Evolutionary conservation across 2,113 vertebrate species (phyloP), one percentile per base, ranked within the genome.

Genomic region (Urocynchramus pylzowi): DNA sequence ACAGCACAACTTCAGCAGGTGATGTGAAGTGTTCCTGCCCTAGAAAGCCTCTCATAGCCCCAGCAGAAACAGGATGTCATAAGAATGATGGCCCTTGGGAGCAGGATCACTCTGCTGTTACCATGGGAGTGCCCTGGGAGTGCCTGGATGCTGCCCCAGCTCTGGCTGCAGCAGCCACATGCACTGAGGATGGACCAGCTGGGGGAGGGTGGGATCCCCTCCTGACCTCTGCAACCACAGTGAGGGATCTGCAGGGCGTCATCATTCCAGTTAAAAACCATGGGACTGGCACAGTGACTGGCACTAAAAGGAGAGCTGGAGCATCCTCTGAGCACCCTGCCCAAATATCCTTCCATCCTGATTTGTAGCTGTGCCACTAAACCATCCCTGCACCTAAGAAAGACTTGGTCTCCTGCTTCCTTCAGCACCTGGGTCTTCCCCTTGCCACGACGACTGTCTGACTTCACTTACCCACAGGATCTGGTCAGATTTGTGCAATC

Each of bases 241-340:
- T 0, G 0, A 23, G 52, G 60, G 44, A 45, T 39, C 37, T 35
- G 20, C 45, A 44, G 37, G 19, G 9, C 5, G 3, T 24, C 16
- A 2, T 47, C 30, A 71, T 45, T 67, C 61, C 45, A 53, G 13
- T 4, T 52, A 45, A 52, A 81, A 89, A 24, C 13, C 23, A 5
- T 4, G 33, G 60, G 33, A 23, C 27, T 89, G 76, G 10, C 22
- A 22, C 18, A 2, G 2, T 52, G 52, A 22, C 45, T 81, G 23
- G 26, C 53, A 39, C 28, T 53, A 7, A 45, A 59, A 82, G 39
- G n/a, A 74, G 19, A 60, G 20, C 53, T 68, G 53, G 9, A 67
- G 53, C 53, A 67, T 39, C 53, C 27, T 44, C 60, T 60, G 53
- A 67, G 52, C 35, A 31, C 30, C 16, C 35, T 49, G 8, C 61